Conservation (phyloP, 23 tunicate genomes). For the Pegea sp. region DNA sequence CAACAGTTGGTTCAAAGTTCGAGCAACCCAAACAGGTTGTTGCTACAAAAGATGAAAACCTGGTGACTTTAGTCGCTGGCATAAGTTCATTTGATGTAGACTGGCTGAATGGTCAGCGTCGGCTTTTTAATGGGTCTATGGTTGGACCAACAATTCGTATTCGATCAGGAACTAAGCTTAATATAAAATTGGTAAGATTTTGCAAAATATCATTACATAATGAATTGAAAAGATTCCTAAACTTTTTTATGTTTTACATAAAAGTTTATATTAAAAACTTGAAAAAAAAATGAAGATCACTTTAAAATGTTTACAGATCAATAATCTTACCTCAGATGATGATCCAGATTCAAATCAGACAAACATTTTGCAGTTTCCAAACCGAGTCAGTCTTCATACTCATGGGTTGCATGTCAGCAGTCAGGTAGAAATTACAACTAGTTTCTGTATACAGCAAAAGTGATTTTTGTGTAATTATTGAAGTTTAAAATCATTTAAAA, state of each 20-base stretch:
- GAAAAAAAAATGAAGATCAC: too few species aligned
- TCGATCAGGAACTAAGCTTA: constrained; percentile 14
- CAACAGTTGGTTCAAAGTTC: too few species aligned
- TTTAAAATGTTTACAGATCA: too few species aligned
- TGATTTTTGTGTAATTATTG: too few species aligned
- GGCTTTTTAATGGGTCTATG: constrained; percentile 10
- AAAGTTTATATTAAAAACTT: background rate
- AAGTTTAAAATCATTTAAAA: too few species aligned
- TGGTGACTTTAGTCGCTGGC: too few species aligned
- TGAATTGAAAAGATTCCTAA: background rate
- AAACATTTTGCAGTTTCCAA: constrained; percentile 31
- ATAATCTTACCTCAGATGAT: too few species aligned
- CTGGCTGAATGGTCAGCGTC: constrained; percentile 12
- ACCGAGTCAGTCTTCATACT: constrained; percentile 56
- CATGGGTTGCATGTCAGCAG: constrained; percentile 78
- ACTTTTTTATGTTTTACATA: background rate
- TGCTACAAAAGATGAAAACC: too few species aligned
- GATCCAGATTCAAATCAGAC: constrained; percentile 1
- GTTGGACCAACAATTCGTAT: constrained; percentile 16
- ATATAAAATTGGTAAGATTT: constrained; percentile 16
- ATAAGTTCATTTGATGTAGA: constrained; percentile 3
- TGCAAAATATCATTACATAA: background rate
- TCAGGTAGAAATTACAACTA: too few species aligned
- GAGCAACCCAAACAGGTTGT: too few species aligned
- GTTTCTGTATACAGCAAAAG: too few species aligned